Percentiles rank a stretch among this genome's conserved stretches.
Evolutionary conservation across 2,113 vertebrate genomes (phyloP).

Genomic region (Cyanoliseus patagonus): DNA sequence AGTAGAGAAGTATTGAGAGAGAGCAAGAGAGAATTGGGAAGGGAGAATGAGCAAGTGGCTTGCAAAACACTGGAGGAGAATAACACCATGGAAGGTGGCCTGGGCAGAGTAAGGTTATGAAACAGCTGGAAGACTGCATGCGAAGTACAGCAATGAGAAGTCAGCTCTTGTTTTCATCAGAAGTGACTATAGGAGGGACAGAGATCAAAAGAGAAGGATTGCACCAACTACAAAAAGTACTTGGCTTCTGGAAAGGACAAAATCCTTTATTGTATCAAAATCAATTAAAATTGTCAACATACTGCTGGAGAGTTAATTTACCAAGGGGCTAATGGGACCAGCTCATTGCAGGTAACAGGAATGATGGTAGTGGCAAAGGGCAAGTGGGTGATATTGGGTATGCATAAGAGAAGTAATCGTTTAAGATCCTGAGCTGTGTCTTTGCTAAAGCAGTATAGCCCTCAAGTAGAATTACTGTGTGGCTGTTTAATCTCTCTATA

Average conservation of each 20-base stretch:
- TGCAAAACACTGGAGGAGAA: neutral
- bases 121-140: neutral
- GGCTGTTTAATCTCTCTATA: neutral
- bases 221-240: neutral
- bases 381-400: accelerated
- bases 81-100: neutral
- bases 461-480: neutral
- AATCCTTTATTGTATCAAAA: neutral
- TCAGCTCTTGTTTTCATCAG: neutral
- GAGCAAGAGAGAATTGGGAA: neutral
- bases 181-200: neutral
- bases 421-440: neutral
- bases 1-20: neutral
- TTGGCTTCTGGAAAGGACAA: neutral
- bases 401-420: neutral
- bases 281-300: neutral
- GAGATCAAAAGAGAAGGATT: neutral
- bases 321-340: neutral
- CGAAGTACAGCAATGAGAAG: neutral
- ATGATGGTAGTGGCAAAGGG: neutral
- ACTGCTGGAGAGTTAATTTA: neutral
- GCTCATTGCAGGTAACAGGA: neutral
- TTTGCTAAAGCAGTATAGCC: neutral
- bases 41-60: neutral
- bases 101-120: neutral